Evolutionary conservation across 2,797 vertebrate species (phyloP), one percentile per base, ranked within the genome.

Genomic region (Octomys mimax): DNA sequence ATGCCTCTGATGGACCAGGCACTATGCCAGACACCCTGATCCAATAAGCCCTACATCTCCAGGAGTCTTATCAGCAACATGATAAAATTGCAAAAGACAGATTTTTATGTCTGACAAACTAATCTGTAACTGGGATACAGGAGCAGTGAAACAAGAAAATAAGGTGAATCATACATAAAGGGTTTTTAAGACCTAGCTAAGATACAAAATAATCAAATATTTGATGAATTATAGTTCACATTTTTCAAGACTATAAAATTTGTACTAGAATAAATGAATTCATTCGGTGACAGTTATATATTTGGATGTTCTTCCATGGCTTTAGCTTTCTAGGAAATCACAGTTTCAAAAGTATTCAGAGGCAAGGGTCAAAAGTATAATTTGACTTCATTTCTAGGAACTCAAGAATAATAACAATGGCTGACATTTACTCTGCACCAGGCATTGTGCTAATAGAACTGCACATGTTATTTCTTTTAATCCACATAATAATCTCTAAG

Each of bases 331-430:
- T 89, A 95, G 85, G 85, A 93, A 95, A 89, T 64, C 68, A 46
- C 64, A 88, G 19, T 81, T 77, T 87, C 36, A 0, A 71, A 87
- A 95, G 71, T 33, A 64, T 57, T 39, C 73, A 68, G 3, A 79
- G 80, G 26, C 36, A 61, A 81, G 61, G 22, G 16, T 13, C 87
- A 80, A 89, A 49, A 82, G 89, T 26, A 80, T 49, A 28, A 80
- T 90, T 95, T 52, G 91, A 90, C 39, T 70, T 61, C 61, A 70
- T 87, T 95, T 96, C 94, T 92, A 92, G 70, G 68, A 95, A 93
- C 68, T 83, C 75, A 77, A 79, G 28, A 61, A 39, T 81, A 75
- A 68, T 21, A 79, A 90, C 57, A 90, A 77, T 3, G 70, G 33
- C 71, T 52, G 75, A 52, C 82, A 66, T 22, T 86, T 87, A 39